phyloP scores from a whole-genome alignment of 35 echinoderm and acorn worm species.

The Patiria miniata region DNA sequence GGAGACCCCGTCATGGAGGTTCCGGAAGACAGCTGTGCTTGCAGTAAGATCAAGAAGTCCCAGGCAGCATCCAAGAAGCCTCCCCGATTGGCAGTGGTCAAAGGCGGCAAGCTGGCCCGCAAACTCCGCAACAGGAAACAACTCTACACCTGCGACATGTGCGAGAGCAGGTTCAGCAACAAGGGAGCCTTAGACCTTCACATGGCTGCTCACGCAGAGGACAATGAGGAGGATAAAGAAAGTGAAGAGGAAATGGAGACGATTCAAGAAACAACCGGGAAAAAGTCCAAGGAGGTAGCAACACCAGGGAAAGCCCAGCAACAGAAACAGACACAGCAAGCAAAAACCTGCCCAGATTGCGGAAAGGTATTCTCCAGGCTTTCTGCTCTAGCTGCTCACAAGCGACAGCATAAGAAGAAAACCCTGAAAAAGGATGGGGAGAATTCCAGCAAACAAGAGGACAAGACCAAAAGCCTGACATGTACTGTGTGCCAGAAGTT shows the following conservation, averaged over 20 bases:
- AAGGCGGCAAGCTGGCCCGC: not conserved
- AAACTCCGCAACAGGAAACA: constrained; percentile 4
- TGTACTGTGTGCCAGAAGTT: not conserved
- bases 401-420: not conserved
- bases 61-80: not conserved
- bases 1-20: not conserved
- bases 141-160: not conserved
- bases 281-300: not conserved
- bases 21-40: not conserved
- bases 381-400: constrained; percentile 1
- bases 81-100: not conserved
- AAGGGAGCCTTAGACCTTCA: not conserved
- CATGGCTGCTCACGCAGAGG: not conserved
- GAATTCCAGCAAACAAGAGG: not conserved
- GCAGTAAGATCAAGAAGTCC: not conserved
- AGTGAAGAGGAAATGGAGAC: not conserved
- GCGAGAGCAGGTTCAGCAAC: not conserved
- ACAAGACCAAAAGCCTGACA: not conserved
- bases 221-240: not conserved
- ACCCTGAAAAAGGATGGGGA: not conserved
- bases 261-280: not conserved
- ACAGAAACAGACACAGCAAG: not conserved
- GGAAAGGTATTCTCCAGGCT: not conserved
- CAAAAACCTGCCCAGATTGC: constrained; percentile 13
- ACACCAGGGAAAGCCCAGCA: not conserved